Base-by-base conservation (phyloP, 2,888 invertebrate genomes). In the Bellardia bayeri region DNA sequence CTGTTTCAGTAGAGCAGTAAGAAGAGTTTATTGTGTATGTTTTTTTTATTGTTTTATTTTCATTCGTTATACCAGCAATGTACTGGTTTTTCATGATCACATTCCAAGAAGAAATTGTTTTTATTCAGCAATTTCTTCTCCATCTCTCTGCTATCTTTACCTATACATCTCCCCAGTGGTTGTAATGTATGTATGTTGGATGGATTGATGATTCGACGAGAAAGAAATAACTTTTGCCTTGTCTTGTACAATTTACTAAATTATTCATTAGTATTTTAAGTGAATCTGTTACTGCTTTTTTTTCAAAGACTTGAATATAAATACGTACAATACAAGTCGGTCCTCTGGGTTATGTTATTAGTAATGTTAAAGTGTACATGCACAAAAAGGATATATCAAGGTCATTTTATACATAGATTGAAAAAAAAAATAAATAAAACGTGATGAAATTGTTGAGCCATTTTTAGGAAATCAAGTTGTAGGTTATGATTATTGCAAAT, bases 11-110 rank as follows among this genome's bases (percentile, higher is more conserved):
- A 58, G 23, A 63, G 23, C 14, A 58, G 49, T 14, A 56, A 56
- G 30, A 80, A 56, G 49, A 58, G 49, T 79, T 84, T 54, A 51
- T 68, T 79, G 66, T 61, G 66, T 61, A n/a, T 63, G 9, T 54
- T 56, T 42, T 23, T 45, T 42, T 33, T 33, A 7, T 5, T 4
- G 33, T 33, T 37, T 54, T 63, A 30, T 54, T 54, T 56, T 16
- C 16, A 61, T 49, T 30, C 23, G 23, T 40, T 61, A 49, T 49
- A 13, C 45, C 68, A 14, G 45, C 16, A 61, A 45, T 58, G 69
- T 80, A 51, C 68, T 69, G 58, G 61, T 79, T 85, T 80, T 74
- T 74, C 68, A 74, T 85, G 80, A 85, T 69, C 75, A 80, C 68
- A 75, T 80, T 69, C 71, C 83, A 76, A 83, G 58, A 76, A 72